Percentiles rank a stretch among this genome's conserved stretches.
These are phyloP conservation scores for Tragelaphus eurycerus DNA, from an alignment of 2,797 vertebrate species.

Conservation along the genomic window DNA sequence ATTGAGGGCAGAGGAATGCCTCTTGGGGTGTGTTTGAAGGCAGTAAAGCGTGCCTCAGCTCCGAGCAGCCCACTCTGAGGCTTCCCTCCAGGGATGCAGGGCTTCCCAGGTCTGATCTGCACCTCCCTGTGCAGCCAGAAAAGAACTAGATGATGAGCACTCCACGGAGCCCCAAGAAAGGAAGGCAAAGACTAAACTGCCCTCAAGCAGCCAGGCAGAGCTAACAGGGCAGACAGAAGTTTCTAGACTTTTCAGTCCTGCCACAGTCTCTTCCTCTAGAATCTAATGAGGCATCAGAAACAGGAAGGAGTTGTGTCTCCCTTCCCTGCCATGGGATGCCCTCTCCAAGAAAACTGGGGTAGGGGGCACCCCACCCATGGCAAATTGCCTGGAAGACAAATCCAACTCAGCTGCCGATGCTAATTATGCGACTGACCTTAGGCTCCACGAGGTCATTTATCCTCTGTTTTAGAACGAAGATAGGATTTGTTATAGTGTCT, in stretches of 20 bases:
- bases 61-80: fast-evolving
- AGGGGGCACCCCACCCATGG: fast-evolving
- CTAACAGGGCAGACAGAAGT: background rate
- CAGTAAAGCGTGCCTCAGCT: too few relatives aligned
- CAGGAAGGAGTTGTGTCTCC: fast-evolving
- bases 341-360: background rate
- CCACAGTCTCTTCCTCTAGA: background rate
- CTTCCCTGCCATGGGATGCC: background rate
- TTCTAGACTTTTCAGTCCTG: background rate
- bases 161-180: fast-evolving
- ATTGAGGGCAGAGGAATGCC: background rate
- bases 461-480: background rate
- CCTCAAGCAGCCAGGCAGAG: background rate
- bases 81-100: fast-evolving
- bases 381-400: background rate
- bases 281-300: background rate
- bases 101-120: background rate
- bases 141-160: fast-evolving
- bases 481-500: fast-evolving
- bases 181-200: background rate
- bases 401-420: fast-evolving
- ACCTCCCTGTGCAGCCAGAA: background rate
- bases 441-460: background rate
- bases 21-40: background rate
- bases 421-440: background rate